Evolutionary conservation across 2,113 vertebrate genomes (phyloP), one percentile per base, ranked within the genome.

Genomic region (Lanius collurio): DNA sequence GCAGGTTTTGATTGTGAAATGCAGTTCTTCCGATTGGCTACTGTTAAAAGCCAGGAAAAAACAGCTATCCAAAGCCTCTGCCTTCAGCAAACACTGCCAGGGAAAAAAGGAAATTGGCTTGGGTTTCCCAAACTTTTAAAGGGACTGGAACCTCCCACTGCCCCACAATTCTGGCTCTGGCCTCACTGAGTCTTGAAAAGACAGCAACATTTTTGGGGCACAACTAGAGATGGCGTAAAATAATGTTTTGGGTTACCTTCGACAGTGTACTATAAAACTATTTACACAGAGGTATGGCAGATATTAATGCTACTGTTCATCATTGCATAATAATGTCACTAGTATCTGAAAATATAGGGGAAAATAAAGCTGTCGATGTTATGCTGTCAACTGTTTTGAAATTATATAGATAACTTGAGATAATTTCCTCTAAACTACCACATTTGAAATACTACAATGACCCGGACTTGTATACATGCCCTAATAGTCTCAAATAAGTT

Each of bases 61-160:
- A 3, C 39, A 73, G 27, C 2, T 22, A 63, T 10, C 6, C 1
- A 1, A 47, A 53, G 11, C 27, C 33, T 35, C 13, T 1, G 1
- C 28, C 18, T 39, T 15, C 59, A n/a, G 41, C 23, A 64, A 47
- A n/a, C 28, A 11, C 18, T 23, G 18, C 18, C 23, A 56, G 11
- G 7, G 11, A 56, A 74, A 41, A 74, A 13, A 39, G 23, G n/a
- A n/a, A 41, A 56, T 24, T 41, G 30, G 19, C 13, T 49, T 49
- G 42, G 2, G 5, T 20, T 11, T 24, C 24, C 19, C 42, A 28
- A n/a, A n/a, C 19, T 30, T 64, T 30, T 65, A 28, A 64, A 47
- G 24, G 2, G 4, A n/a, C 35, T 65, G 10, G 6, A 26, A 41
- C 15, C 35, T 41, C 30, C 13, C 1, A 5, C 15, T 30, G 24